Evolutionary conservation across 2,888 invertebrate species (phyloP), one percentile per base, ranked within the genome.

Genomic region (Drosophila neonasuta): DNA sequence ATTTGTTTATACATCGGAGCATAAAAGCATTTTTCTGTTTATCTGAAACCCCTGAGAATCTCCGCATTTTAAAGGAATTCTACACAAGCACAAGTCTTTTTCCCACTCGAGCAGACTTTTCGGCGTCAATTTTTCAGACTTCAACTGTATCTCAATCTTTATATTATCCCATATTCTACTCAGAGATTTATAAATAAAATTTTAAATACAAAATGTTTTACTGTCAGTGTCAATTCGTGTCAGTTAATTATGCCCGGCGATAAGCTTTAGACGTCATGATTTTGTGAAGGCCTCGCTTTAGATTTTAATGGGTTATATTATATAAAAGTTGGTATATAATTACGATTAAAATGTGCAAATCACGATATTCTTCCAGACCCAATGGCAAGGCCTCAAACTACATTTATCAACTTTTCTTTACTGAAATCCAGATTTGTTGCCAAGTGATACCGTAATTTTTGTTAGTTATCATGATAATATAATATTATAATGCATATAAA

Each of bases 1-100:
- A 59, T 58, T 75, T 69, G 68, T 52, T 73, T 71, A 69, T 63
- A 36, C 36, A 74, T 52, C 71, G 62, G 60, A 49, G 55, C 45
- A 69, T 74, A 32, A 78, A 80, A 74, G 71, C 76, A 73, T 60
- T 17, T 65, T 68, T 76, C 55, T 10, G 59, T 48, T 59, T 17
- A 71, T 50, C 17, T 24, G 20, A 58, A 71, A 50, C 42, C 41
- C 61, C 56, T 61, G 61, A 48, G 61, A 61, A 61, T 46, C 29
- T 34, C 7, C 9, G 15, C 10, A 57, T 54, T 57, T 11, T 45
- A 9, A n/a, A 4, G 32, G 49, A 55, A 45, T 32, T 20, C 13
- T 57, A 51, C 36, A 44, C 32, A 52, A 56, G 50, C 46, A 57
- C 46, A 42, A n/a, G 6, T 3, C n/a, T 17, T 41, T 39, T 34